A percentile compares a stretch with the other conserved stretches of the same genome.
Conservation (phyloP, 2,888 invertebrate species). For the Proisotoma minuta region DNA sequence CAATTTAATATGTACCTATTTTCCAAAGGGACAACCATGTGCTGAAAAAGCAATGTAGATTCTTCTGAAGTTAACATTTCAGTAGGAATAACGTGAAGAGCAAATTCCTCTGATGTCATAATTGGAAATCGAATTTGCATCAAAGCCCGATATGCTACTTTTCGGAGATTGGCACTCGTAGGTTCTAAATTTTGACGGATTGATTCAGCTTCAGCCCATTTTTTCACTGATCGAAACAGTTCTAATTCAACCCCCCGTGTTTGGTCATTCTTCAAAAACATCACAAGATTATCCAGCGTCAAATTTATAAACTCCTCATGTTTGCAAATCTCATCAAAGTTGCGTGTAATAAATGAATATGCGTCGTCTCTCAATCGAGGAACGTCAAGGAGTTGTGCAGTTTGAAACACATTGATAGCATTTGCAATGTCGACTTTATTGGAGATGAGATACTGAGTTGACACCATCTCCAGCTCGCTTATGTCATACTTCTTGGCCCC, state of each 20-base stretch:
- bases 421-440: not conserved
- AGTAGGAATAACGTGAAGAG: constrained; percentile 68
- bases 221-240: constrained; percentile 45
- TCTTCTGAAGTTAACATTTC: constrained; percentile 59
- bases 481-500: not conserved
- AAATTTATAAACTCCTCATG: constrained; percentile 35
- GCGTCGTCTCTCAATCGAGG: not conserved
- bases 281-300: constrained; percentile 23
- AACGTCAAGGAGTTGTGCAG: not conserved
- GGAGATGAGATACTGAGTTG: not conserved
- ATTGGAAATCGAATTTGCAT: constrained; percentile 71
- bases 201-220: constrained; percentile 72
- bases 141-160: constrained; percentile 64
- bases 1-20: constrained; percentile 19
- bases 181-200: constrained; percentile 61
- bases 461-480: not conserved
- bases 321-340: constrained; percentile 26
- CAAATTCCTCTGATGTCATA: constrained; percentile 81
- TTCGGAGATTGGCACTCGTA: constrained; percentile 64
- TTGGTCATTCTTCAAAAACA: constrained; percentile 32
- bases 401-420: not conserved
- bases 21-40: constrained; percentile 29
- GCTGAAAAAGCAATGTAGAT: constrained; percentile 31
- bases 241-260: constrained; percentile 28
- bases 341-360: not conserved